Evolutionary conservation across 92 coral and sea anemone genomes (phyloP), one percentile per base, ranked within the genome.

Genomic region (Porites cylindrica): DNA sequence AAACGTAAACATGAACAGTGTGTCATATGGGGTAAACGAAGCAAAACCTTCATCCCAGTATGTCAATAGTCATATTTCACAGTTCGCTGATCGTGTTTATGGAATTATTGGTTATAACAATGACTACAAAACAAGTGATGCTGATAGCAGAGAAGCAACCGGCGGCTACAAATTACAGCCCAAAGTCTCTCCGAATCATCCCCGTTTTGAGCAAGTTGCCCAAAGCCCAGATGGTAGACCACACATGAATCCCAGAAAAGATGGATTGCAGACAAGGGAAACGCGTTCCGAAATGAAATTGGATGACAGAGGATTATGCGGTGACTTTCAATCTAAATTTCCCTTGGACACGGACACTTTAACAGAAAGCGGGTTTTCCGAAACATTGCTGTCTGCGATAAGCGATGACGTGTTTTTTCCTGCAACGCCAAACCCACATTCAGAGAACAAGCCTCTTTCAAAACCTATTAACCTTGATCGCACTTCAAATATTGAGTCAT

Each of bases 21-120:
- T 20, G 20, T 43, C 12, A 51, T 50, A 23, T 23, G 20, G 23
- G 18, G 72, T 10, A 52, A 16, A 74, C 50, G 66, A 59, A 54
- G 63, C 81, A 83, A 83, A 83, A 50, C 72, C 71, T 6, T 26
- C 54, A 7, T 23, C 43, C 65, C 80, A 17, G 73, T 60, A 47
- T 80, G 80, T 63, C n/a, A 79, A 50, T 74, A 64, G 73, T 13
- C 81, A 73, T 62, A 75, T 83, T 83, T 64, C 87, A 74, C 87
- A 83, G 74, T 65, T 83, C 56, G 29, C 53, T 62, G 80, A 83
- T 20, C 80, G 51, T 19, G 70, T 64, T 13, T 73, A 73, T 83
- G 80, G 65, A 75, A 83, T 73, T 62, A 72, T 73, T 24, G 73
- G 80, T 51, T 61, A 51, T 24, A 74, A 63, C 73, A 64, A 83